These are phyloP conservation scores for Drosophila aff. DNA, from an alignment of 1,140 invertebrate genomes.

Conservation along the genomic window DNA sequence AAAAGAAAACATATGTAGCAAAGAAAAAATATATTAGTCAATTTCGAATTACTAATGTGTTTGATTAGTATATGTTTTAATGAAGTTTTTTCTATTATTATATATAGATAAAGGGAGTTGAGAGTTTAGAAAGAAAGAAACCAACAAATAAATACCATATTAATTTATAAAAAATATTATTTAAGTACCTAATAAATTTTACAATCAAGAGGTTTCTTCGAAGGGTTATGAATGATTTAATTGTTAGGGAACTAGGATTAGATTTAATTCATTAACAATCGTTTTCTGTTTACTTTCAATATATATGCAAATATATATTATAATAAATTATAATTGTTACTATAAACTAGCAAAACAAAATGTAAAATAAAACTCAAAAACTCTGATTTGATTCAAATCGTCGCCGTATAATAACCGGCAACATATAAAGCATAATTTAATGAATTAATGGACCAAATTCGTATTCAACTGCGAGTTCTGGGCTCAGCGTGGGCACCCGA, in stretches of 20 bases:
- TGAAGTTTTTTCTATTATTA: neutral
- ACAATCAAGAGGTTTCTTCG: too few relatives aligned
- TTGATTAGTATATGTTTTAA: neutral
- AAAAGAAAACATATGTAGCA: too few relatives aligned
- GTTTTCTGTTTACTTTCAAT: neutral
- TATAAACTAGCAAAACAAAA: neutral
- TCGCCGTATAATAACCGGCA: slow-evolving; percentile 4
- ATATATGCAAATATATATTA: neutral
- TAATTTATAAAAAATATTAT: neutral
- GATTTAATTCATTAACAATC: neutral
- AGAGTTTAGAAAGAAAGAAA: neutral
- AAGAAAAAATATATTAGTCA: neutral
- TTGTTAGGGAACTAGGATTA: neutral
- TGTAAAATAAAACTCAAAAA: neutral
- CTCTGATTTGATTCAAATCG: slow-evolving; percentile 9
- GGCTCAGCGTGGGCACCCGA: slow-evolving; percentile 65
- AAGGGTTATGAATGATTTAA: too few relatives aligned
- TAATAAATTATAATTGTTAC: neutral
- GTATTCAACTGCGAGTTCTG: slow-evolving; percentile 32
- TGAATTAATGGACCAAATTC: slow-evolving; percentile 61
- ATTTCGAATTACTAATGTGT: neutral
- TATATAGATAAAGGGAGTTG: neutral
- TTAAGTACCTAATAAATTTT: too few relatives aligned
- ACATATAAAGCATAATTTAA: slow-evolving; percentile 76
- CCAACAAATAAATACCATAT: neutral